phyloP scores from a whole-genome alignment of 2,113 vertebrate genomes.

The Sinocyclocheilus anshuiensis region DNA sequence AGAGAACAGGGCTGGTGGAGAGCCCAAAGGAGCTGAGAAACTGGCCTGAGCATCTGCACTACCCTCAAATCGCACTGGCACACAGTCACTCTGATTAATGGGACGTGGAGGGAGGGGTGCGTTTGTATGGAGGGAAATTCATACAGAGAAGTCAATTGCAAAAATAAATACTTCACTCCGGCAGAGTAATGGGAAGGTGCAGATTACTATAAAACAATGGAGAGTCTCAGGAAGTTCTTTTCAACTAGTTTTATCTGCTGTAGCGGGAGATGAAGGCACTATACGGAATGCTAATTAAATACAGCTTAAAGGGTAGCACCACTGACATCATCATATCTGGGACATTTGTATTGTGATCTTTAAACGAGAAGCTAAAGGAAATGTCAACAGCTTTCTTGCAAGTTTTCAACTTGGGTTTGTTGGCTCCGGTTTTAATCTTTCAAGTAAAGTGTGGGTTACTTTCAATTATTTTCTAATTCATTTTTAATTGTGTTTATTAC shows the following conservation, averaged over 20 bases:
- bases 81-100: conserved; percentile 54
- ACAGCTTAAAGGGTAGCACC: conserved; percentile 7
- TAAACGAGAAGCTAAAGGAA: conserved; percentile 53
- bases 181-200: conserved; percentile 33
- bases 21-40: conserved; percentile 11
- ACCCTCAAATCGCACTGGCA: conserved; percentile 24
- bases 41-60: not conserved
- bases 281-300: not conserved
- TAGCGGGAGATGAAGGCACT: not conserved
- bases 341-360: conserved; percentile 42
- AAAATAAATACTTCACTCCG: conserved; percentile 67
- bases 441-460: conserved; percentile 67
- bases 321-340: conserved; percentile 23
- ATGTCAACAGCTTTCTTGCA: conserved; percentile 68
- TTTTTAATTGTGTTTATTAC: conserved; percentile 83
- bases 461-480: conserved; percentile 82
- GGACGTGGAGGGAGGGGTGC: conserved; percentile 39
- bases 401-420: conserved; percentile 51
- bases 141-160: conserved; percentile 57
- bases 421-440: conserved; percentile 55
- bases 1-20: conserved; percentile 29
- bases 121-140: conserved; percentile 47
- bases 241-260: conserved; percentile 3
- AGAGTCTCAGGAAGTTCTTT: conserved; percentile 7
- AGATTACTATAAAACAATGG: conserved; percentile 11